These are phyloP conservation scores for Acridotheres tristis DNA, from an alignment of 2,797 vertebrate genomes.

Conservation along the genomic window DNA sequence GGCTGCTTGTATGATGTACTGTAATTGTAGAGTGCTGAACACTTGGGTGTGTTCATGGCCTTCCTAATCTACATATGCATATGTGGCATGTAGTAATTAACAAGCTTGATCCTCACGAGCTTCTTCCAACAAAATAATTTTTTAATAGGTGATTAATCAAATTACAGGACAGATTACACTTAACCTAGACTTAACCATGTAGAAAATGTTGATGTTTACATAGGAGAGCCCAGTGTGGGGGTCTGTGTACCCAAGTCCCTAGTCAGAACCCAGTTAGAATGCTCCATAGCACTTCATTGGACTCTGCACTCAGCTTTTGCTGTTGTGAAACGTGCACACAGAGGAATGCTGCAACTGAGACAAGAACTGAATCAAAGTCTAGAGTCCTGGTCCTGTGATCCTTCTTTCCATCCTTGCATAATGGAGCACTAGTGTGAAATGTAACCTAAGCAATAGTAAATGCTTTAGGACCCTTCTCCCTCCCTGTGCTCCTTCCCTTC, in stretches of 20 bases:
- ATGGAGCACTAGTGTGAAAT: not conserved
- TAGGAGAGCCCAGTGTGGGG: not conserved
- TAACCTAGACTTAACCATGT: not conserved
- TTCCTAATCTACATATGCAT: not conserved
- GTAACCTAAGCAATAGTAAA: not conserved
- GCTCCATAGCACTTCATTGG: accelerated
- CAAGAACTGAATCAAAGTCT: not conserved
- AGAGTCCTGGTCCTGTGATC: not conserved
- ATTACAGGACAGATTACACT: not conserved
- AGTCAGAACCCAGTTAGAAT: not conserved
- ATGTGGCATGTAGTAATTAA: not conserved
- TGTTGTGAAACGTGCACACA: not conserved
- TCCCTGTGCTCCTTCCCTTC: not conserved
- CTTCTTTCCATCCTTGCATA: not conserved
- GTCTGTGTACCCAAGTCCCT: accelerated
- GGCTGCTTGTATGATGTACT: accelerated
- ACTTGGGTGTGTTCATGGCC: not conserved
- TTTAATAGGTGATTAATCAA: not conserved
- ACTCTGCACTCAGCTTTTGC: not conserved
- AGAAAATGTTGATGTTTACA: not conserved
- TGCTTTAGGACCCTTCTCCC: not conserved
- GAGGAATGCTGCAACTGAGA: not conserved
- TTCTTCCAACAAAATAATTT: not conserved
- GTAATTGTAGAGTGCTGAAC: not conserved
- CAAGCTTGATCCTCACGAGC: not conserved